Evolutionary conservation across 2,797 vertebrate species (phyloP), one percentile per base, ranked within the genome.

Genomic region (Trichosurus vulpecula): DNA sequence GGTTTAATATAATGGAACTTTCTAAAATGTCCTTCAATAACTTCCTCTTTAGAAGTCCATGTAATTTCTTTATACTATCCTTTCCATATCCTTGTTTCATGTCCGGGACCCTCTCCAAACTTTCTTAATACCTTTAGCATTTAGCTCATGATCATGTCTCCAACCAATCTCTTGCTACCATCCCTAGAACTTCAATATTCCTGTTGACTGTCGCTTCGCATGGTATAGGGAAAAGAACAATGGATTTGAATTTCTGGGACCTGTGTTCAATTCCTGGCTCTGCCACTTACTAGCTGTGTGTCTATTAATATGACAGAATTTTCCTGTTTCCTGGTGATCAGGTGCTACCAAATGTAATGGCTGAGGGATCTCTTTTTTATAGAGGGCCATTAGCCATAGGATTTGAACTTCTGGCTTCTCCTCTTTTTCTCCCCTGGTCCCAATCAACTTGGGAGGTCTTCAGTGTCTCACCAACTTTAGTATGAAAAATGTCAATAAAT

Each of bases 321-420:
- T 0, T 1, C 2, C 6, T 0, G 35, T 22, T 74, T 87, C 74
- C 25, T 51, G 10, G 74, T 27, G 9, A 51, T 87, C 74, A 11
- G 19, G 12, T 4, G 1, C 9, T 27, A 51, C 25, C 41, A 47
- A 81, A 47, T 47, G 47, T 87, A 87, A 87, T 51, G 41, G 11
- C 3, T 9, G n/a, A 16, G 1, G 47, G 1, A 90, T 0, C 0
- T 3, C 0, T 0, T 11, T 25, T 25, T 54, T 4, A 47, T n/a
- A 1, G 11, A 0, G 25, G 4, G 13, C 41, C 53, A 35, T 27
- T 31, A 87, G 16, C 0, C 10, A 51, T 41, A 3, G 0, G 14
- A 66, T 54, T 12, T 54, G 10, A 54, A 54, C 53, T 54, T 54
- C 53, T 54, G 53, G 12, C 54, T 54, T 54, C 56, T 25, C 25